These are phyloP conservation scores for Prietella phreatophila DNA, from an alignment of 2,113 vertebrate genomes.

Conservation along the genomic window DNA sequence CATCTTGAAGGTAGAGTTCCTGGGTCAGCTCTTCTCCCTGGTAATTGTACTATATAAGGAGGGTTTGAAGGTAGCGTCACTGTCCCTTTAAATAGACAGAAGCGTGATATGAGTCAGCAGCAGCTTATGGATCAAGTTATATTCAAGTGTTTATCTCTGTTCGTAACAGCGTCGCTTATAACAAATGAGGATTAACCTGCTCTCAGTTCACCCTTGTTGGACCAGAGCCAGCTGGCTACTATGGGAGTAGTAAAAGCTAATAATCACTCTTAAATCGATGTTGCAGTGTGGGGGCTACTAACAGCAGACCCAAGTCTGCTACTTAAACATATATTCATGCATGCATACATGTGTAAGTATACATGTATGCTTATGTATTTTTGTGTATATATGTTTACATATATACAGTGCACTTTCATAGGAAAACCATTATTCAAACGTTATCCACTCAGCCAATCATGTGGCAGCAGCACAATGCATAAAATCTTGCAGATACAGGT, in stretches of 20 bases:
- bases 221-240: background rate
- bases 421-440: too few species aligned
- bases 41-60: background rate
- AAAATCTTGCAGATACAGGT: too few species aligned
- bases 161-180: constrained; percentile 36
- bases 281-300: background rate
- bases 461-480: too few species aligned
- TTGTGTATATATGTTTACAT: background rate
- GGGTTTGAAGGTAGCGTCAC: background rate
- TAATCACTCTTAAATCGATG: background rate
- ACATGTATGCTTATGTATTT: background rate
- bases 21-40: background rate
- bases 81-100: constrained; percentile 14
- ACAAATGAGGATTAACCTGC: constrained; percentile 25
- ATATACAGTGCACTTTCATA: background rate
- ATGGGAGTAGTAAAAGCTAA: background rate
- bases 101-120: constrained; percentile 23
- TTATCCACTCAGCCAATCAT: too few species aligned
- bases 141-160: constrained; percentile 31
- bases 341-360: background rate
- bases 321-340: background rate
- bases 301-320: background rate
- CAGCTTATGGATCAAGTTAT: constrained; percentile 37
- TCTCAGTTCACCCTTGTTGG: background rate
- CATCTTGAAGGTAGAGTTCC: background rate